Evolutionary conservation across 2,888 invertebrate genomes (phyloP), one percentile per base, ranked within the genome.

Genomic region (Drosophila pseudotakahashii): DNA sequence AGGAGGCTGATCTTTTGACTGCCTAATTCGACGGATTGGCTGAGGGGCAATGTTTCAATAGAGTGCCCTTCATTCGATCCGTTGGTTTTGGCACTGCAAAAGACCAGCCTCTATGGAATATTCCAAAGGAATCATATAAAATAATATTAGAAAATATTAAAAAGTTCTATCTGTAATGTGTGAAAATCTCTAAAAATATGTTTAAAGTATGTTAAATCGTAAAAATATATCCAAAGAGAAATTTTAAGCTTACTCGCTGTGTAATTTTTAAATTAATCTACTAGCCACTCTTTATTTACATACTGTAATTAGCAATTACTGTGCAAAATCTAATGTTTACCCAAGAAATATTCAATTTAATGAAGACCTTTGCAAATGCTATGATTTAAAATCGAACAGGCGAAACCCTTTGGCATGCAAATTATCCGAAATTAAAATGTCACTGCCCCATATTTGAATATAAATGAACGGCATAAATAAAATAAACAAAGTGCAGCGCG

Each of bases 401-500:
- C 5, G 0, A 26, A 26, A 6, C 30, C 10, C 14, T 26, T n/a
- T 37, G 13, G 26, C 23, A 30, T 16, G 7, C 2, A 16, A 58
- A 58, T 54, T 39, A 54, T 47, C 16, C 34, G 13, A 50, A 61
- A 50, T 50, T 30, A 39, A 61, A 62, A 34, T 47, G 47, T 62
- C 26, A 62, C 32, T 47, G 47, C 3, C 32, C 62, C 13, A 41
- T 39, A 23, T 60, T 23, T 32, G 60, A 37, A 60, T 60, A 47
- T 16, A 36, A 61, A 61, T 45, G 26, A 45, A 32, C 45, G 45
- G 19, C 36, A 59, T 58, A 37, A 60, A 60, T 61, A 47, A 62
- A 45, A 26, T 42, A 34, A 60, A 14, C 41, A 55, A 16, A 54
- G 30, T 52, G 51, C 30, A 53, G 57, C 10, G 23, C 10, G 16